Evolutionary conservation across 2,113 vertebrate genomes (phyloP), one percentile per base, ranked within the genome.

Genomic region (Camelus dromedarius): DNA sequence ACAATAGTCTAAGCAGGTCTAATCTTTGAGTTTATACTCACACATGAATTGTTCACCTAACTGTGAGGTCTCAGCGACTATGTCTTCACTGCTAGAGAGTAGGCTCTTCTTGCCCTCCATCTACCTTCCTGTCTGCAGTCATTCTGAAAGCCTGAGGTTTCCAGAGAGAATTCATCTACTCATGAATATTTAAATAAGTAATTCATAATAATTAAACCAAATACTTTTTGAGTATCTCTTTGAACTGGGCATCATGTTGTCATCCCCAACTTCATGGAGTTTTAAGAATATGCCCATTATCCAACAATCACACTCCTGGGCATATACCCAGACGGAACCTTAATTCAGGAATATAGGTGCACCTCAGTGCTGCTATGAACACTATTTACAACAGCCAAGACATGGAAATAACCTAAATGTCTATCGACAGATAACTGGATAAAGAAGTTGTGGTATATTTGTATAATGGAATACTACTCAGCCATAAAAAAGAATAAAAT

Each of bases 131-230:
- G 8, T 80, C 16, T 89, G 19, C 24, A 91, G 20, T 82, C 62
- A 76, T 66, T 97, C 35, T 52, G 62, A 64, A 87, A 77, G 69
- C 8, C 35, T 70, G 6, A 50, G 38, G 32, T 82, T 95, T 80
- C 50, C 42, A 90, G 50, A 90, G 42, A 81, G 28, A 58, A 70
- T 85, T 95, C 58, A 93, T 48, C 42, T 62, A 48, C 32, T 85
- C 58, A 75, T 48, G n/a, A 79, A 67, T 91, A 95, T 20, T 60
- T 95, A 80, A 67, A 58, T 75, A 79, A 89, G 28, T 80, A 67
- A 46, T 32, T 73, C 38, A 93, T 4, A 73, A 86, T 77, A 84
- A 80, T 95, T 89, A 84, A 79, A 89, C 28, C 60, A 66, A 72
- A 66, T 5, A 62, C 28, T 76, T 70, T 30, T 28, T 67, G 10